Evolutionary conservation across 1,140 invertebrate genomes (phyloP), one percentile per base, ranked within the genome.

Genomic region (Riptortus pedestris): DNA sequence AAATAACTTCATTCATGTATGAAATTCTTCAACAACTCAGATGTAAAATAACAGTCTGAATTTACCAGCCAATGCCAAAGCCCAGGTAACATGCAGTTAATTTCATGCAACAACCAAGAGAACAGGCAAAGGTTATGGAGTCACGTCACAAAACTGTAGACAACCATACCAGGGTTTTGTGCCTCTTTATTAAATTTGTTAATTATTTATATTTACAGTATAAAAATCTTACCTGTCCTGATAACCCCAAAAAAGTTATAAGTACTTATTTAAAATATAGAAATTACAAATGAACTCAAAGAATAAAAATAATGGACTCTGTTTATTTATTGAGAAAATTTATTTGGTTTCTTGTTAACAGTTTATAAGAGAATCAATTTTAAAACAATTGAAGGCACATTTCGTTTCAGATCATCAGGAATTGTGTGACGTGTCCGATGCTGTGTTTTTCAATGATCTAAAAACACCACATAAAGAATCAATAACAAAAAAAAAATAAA

Each of bases 141-240:
- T 24, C 51, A 55, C 51, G 51, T 55, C 51, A 55, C 51, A 55
- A 55, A 55, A 55, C 51, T 55, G 24, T 55, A 55, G 51, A 55
- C 51, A 55, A 55, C 51, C 51, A 55, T 55, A 26, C 51, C 18
- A 26, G 9, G 20, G 9, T 12, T 27, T 26, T 55, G 51, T 55
- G 51, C 51, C 51, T 55, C 18, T 27, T 38, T 38, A 7, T 7
- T 38, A 38, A 38, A 38, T 5, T 38, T 38, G 31, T 38, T 7
- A 38, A 38, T 38, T 38, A 38, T 38, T 38, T 7, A 14, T 7
- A 38, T 38, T 38, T 38, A 14, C 5, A 38, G 5, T 5, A 38
- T 7, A 38, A 38, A 38, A 38, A 38, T 38, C 31, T 38, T 38
- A 38, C 31, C 31, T 38, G 31, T 38, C 5, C 5, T 7, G 31